phyloP scores from a whole-genome alignment of 2,113 vertebrate species.

The Poeciliopsis prolifica region DNA sequence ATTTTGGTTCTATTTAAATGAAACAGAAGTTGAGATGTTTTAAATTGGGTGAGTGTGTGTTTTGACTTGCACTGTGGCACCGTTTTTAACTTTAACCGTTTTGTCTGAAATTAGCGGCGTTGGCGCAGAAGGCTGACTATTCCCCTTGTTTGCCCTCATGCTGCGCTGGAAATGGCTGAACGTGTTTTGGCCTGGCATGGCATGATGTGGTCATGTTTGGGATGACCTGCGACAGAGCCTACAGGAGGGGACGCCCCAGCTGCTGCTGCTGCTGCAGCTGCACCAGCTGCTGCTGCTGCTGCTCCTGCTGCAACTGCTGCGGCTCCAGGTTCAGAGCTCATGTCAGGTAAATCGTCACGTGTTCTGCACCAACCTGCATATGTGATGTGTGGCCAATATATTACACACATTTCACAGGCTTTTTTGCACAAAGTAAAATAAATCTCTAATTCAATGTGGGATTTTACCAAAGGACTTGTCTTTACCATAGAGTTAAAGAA shows the following conservation, averaged over 20 bases:
- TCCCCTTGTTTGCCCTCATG: conserved; percentile 80
- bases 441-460: not conserved
- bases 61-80: conserved; percentile 1
- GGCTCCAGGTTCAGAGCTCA: conserved; percentile 84
- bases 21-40: not conserved
- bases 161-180: conserved; percentile 79
- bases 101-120: conserved; percentile 67
- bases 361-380: conserved; percentile 15
- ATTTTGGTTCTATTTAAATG: not conserved
- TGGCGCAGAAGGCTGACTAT: conserved; percentile 72
- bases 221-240: conserved; percentile 82
- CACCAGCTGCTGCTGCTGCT: conserved; percentile 80
- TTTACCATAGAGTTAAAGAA: not conserved
- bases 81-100: conserved; percentile 46
- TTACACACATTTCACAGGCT: conserved; percentile 1
- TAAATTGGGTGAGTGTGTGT: not conserved
- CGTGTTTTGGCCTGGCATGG: conserved; percentile 27
- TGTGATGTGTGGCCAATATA: conserved; percentile 4
- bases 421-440: not conserved
- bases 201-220: conserved; percentile 24
- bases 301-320: conserved; percentile 78
- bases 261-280: conserved; percentile 81
- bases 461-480: not conserved
- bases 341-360: conserved; percentile 85
- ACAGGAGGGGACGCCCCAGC: conserved; percentile 88